Base-by-base conservation (phyloP, 2,113 vertebrate genomes). In the Salvelinus fontinalis region DNA sequence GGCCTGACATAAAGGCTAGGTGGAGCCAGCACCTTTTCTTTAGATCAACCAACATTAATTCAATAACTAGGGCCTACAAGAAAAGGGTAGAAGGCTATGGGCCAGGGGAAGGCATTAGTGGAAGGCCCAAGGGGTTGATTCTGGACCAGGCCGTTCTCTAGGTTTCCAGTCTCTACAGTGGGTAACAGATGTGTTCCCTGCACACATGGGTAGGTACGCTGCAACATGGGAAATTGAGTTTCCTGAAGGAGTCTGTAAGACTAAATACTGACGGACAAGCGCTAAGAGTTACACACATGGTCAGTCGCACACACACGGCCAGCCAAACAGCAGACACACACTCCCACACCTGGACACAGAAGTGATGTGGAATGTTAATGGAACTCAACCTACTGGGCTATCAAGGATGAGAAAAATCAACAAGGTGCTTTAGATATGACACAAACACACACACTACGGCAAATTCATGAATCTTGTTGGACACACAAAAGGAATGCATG, bases 191-290 rank as follows among this genome's bases (percentile, higher is more conserved):
- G 31, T 29, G 75, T 70, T 1, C 67, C 31, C 27, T 76, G 60
- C 62, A 59, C 29, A 64, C 77, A 65, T 31, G 73, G 66, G 62
- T 59, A 70, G 60, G 5, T n/a, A 69, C 65, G 79, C 67, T 1
- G 44, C 54, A 74, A 27, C 2, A 24, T 22, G 34, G 60, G 18
- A 69, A 16, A 44, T 74, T 70, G 65, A 83, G 73, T 59, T 77
- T 29, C 66, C 71, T 79, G 77, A 70, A 70, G 27, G 57, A 29
- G 59, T 66, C 62, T 73, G 29, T 65, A 74, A 49, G 64, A 64
- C 76, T 84, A 77, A 68, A 83, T 78, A n/a, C n/a, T 24, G 29
- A 44, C 59, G 54, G 29, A 79, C 64, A 65, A 68, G 66, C 29
- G 75, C 39, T 29, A 20, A 65, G 71, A 34, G 73, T 70, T 34